These are phyloP conservation scores for Bursaphelenchus mucronatus DNA, from an alignment of 1,140 invertebrate species.

Conservation along the genomic window DNA sequence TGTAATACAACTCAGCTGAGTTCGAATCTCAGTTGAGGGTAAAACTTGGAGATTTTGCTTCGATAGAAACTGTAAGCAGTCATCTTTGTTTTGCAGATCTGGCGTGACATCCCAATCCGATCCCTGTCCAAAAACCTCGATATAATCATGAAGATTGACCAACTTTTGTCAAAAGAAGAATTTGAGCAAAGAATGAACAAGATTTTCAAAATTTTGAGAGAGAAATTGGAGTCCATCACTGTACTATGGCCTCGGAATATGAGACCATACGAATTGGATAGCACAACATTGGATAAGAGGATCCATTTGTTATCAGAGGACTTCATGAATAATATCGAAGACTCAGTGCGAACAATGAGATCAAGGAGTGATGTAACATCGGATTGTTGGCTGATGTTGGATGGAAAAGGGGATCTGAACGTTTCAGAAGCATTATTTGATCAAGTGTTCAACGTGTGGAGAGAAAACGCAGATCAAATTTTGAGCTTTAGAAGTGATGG, in stretches of 20 bases:
- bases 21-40: neutral
- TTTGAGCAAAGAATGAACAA: neutral
- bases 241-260: conserved; percentile 5
- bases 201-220: neutral
- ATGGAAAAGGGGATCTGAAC: neutral
- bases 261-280: conserved; percentile 1
- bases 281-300: neutral
- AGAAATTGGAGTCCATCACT: conserved; percentile 1
- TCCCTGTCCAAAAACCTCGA: conserved; percentile 8
- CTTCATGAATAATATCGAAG: neutral
- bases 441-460: conserved; percentile 15
- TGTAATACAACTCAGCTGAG: too few species aligned
- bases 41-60: neutral
- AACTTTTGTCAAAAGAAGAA: neutral
- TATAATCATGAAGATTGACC: conserved; percentile 1
- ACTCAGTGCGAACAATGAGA: neutral
- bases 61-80: neutral
- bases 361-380: conserved; percentile 1
- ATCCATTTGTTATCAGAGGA: conserved; percentile 10
- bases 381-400: conserved; percentile 16
- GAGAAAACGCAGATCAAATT: conserved; percentile 15
- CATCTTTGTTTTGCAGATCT: conserved; percentile 14
- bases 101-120: conserved; percentile 14
- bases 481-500: conserved; percentile 8
- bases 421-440: conserved; percentile 1